These are phyloP conservation scores for Drosophila tripunctata DNA, from an alignment of 2,888 invertebrate species.

Conservation along the genomic window DNA sequence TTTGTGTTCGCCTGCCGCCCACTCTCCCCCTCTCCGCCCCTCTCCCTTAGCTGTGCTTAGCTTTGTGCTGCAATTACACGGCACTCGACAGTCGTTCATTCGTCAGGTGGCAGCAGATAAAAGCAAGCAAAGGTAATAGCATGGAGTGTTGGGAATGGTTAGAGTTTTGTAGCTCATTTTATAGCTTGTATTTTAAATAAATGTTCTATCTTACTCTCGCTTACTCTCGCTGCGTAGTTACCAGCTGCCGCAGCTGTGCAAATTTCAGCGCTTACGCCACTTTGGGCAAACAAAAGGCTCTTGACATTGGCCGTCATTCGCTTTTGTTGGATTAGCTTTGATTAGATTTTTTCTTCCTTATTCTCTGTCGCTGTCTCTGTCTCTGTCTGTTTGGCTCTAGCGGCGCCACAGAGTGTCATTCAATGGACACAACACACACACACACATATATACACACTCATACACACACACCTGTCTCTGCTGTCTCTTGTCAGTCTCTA, in stretches of 20 bases:
- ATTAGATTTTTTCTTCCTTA: constrained; percentile 75
- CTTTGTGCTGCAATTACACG: constrained; percentile 76
- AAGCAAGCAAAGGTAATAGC: not conserved
- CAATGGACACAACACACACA: constrained; percentile 36
- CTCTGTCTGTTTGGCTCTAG: constrained; percentile 29
- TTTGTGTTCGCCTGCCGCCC: too few relatives aligned
- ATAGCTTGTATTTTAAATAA: constrained; percentile 80
- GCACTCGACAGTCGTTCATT: constrained; percentile 59
- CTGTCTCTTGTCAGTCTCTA: constrained; percentile 46
- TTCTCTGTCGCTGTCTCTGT: too few relatives aligned
- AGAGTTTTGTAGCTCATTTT: constrained; percentile 61
- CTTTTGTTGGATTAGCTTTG: constrained; percentile 81
- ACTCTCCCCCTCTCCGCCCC: too few relatives aligned
- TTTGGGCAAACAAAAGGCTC: constrained; percentile 71
- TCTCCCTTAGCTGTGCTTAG: constrained; percentile 20
- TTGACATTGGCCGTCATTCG: constrained; percentile 74
- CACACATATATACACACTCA: too few relatives aligned
- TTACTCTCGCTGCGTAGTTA: constrained; percentile 31
- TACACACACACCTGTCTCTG: constrained; percentile 45
- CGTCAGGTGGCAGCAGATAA: not conserved
- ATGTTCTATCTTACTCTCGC: constrained; percentile 48
- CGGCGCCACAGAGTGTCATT: constrained; percentile 69
- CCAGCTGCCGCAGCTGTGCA: constrained; percentile 63
- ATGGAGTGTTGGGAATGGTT: not conserved
- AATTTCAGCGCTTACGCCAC: constrained; percentile 75